Conservation (phyloP, 2,113 vertebrate genomes). For the Dolichallabes microphthalmus region DNA sequence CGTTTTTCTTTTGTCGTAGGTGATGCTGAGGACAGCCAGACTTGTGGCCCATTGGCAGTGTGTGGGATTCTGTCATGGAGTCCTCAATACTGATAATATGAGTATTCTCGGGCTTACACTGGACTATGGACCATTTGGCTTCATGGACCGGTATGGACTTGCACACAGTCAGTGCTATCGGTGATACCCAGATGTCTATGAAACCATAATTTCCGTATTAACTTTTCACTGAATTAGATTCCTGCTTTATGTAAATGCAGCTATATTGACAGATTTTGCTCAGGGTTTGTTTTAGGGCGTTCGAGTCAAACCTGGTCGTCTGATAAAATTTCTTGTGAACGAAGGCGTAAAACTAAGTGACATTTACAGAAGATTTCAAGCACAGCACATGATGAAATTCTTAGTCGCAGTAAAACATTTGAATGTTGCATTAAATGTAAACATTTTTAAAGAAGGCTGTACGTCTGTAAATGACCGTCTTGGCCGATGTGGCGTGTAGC, state of each 20-base stretch:
- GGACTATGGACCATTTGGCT: conserved; percentile 95
- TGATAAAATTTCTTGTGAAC: too few species aligned
- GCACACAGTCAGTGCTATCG: background rate
- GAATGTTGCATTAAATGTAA: too few species aligned
- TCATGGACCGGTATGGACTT: conserved; percentile 87
- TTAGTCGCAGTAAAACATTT: too few species aligned
- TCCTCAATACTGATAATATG: conserved; percentile 98
- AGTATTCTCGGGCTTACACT: conserved; percentile 92
- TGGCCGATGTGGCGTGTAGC: too few species aligned
- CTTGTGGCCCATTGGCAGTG: conserved; percentile 96
- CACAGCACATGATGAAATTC: too few species aligned
- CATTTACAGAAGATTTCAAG: too few species aligned
- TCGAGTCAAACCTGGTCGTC: too few species aligned
- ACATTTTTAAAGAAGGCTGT: too few species aligned
- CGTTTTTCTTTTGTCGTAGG: conserved; percentile 64
- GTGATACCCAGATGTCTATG: background rate
- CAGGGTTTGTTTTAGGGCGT: background rate
- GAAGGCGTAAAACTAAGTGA: too few species aligned
- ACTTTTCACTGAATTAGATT: background rate
- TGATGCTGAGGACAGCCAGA: conserved; percentile 81
- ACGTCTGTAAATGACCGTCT: too few species aligned
- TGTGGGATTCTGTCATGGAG: conserved; percentile 94
- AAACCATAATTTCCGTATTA: background rate
- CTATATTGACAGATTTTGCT: background rate
- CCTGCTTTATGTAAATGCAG: background rate